Conservation (phyloP, 2,113 vertebrate species). For the cattle (Bos taurus) region ARS-UCD2.0 NC_037352.1:23875501-23876000, state of each 20-base stretch:
- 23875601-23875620: background rate
- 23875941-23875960: background rate
- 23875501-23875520: background rate
- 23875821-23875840: background rate
- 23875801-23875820: background rate
- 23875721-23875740: background rate
- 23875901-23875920: no score
- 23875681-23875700: background rate
- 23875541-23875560: background rate
- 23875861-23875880: background rate
- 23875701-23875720: background rate
- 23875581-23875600: background rate
- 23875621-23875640: background rate
- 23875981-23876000: background rate
- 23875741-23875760: background rate
- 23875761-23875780: background rate
- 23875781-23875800: background rate
- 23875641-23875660: background rate
- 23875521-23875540: background rate
- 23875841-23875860: background rate
- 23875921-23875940: background rate
- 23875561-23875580: background rate
- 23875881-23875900: accelerated
- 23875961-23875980: background rate
- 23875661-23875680: background rate